A percentile compares a stretch with the other conserved stretches of the same genome.
Evolutionary conservation across 1,140 invertebrate species (phyloP).

Genomic region (Diachasmimorpha longicaudata): DNA sequence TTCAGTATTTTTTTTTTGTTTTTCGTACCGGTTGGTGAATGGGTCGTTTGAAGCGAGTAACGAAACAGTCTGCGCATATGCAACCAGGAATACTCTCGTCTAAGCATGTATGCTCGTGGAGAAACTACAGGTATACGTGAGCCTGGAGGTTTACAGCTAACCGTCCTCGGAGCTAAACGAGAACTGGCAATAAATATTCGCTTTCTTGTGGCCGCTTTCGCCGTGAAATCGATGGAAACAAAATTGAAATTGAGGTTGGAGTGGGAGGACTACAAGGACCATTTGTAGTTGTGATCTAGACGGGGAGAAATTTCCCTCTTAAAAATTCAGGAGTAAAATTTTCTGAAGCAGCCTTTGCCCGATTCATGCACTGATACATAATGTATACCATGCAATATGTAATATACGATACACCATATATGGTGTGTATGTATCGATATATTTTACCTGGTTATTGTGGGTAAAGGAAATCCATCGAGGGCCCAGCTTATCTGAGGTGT

Average conservation of each 20-base stretch:
- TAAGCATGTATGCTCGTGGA: neutral
- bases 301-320: neutral
- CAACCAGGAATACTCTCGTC: conserved; percentile 17
- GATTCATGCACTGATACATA: no score
- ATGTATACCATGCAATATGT: no score
- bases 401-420: no score
- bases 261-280: neutral
- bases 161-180: neutral
- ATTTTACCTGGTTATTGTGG: conserved; percentile 72
- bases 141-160: neutral
- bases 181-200: conserved; percentile 15
- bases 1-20: neutral
- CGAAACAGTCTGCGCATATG: conserved; percentile 15
- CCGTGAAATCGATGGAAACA: conserved; percentile 16
- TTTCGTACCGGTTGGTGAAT: conserved; percentile 2
- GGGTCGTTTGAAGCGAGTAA: conserved; percentile 8
- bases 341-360: no score
- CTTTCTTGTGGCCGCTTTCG: conserved; percentile 2
- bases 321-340: conserved; percentile 17
- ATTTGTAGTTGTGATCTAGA: neutral
- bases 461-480: conserved; percentile 79
- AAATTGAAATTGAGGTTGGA: conserved; percentile 36
- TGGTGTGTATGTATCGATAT: no score
- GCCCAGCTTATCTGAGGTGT: conserved; percentile 84
- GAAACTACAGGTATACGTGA: conserved; percentile 1